These are phyloP conservation scores for Cordylochernes scorpioides DNA, from an alignment of 2,888 invertebrate genomes.

Conservation along the genomic window DNA sequence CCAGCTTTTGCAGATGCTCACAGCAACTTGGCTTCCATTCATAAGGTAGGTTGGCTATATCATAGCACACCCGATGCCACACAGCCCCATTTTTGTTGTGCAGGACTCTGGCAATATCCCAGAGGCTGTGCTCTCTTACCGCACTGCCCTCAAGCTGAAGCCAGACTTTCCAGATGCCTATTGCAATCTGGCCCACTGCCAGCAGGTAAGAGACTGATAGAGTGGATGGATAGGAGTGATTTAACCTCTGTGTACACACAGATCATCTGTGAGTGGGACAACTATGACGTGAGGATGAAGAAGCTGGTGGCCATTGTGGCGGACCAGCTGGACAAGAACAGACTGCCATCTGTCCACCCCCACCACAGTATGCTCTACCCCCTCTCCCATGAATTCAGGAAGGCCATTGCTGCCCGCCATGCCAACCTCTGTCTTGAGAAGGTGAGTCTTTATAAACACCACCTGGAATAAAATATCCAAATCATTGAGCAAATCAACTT, in stretches of 20 bases:
- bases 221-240: too few species aligned
- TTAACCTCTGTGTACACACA: slow-evolving; percentile 14
- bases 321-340: slow-evolving; percentile 71
- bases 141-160: slow-evolving; percentile 74
- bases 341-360: slow-evolving; percentile 89
- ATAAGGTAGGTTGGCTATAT: slow-evolving; percentile 34
- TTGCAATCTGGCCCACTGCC: slow-evolving; percentile 88
- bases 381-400: slow-evolving; percentile 65
- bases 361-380: slow-evolving; percentile 99
- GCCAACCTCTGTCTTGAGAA: slow-evolving; percentile 88
- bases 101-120: slow-evolving; percentile 78
- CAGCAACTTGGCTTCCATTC: slow-evolving; percentile 91
- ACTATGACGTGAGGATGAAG: slow-evolving; percentile 78
- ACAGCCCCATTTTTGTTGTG: slow-evolving; percentile 5
- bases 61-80: too few species aligned
- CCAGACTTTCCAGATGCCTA: slow-evolving; percentile 97
- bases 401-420: slow-evolving; percentile 78
- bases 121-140: slow-evolving; percentile 83
- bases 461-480: too few species aligned
- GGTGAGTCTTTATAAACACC: too few species aligned
- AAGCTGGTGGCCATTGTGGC: slow-evolving; percentile 71
- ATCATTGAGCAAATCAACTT: too few species aligned
- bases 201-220: slow-evolving; percentile 47
- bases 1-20: slow-evolving; percentile 97
- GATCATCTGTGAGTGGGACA: slow-evolving; percentile 96